phyloP scores from a whole-genome alignment of 2,797 vertebrate genomes.

The Rhinophrynus dorsalis region DNA sequence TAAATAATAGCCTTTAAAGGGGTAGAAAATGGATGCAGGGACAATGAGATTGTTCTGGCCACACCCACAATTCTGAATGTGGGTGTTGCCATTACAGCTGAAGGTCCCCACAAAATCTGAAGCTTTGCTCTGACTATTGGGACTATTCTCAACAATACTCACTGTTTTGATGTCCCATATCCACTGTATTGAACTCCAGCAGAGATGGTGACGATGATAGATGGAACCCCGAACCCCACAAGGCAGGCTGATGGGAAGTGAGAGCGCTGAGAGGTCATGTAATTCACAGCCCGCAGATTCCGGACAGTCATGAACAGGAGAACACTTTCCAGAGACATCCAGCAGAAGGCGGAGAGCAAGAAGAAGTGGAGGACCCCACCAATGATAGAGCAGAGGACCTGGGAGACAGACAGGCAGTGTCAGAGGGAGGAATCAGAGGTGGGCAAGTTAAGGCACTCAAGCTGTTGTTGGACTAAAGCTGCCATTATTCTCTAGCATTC shows the following conservation, averaged over 20 bases:
- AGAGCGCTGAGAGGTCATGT: slow-evolving; percentile 69
- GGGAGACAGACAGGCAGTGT: slow-evolving; percentile 44
- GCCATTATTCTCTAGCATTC: too few species aligned
- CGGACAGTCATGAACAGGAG: slow-evolving; percentile 63
- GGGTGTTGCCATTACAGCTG: too few species aligned
- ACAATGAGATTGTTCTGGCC: too few species aligned
- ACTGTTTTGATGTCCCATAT: slow-evolving; percentile 63
- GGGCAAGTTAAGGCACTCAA: too few species aligned
- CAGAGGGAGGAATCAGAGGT: too few species aligned
- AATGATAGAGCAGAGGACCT: slow-evolving; percentile 54
- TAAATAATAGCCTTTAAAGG: too few species aligned
- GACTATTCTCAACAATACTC: slow-evolving; percentile 31
- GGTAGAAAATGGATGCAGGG: too few species aligned
- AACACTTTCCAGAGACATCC: slow-evolving; percentile 64
- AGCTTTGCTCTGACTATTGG: too few species aligned
- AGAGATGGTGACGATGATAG: slow-evolving; percentile 68
- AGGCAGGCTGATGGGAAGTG: slow-evolving; percentile 61
- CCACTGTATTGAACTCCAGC: slow-evolving; percentile 56
- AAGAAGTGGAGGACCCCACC: slow-evolving; percentile 60
- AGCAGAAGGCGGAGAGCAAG: slow-evolving; percentile 62
- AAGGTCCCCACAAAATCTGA: too few species aligned
- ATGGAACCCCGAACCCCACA: slow-evolving; percentile 70
- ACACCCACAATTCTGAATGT: too few species aligned
- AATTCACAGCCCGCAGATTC: slow-evolving; percentile 70
- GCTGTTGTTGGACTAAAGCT: too few species aligned